These are phyloP conservation scores for Allophyes oxyacanthae DNA, from an alignment of 2,888 invertebrate genomes.

Conservation along the genomic window DNA sequence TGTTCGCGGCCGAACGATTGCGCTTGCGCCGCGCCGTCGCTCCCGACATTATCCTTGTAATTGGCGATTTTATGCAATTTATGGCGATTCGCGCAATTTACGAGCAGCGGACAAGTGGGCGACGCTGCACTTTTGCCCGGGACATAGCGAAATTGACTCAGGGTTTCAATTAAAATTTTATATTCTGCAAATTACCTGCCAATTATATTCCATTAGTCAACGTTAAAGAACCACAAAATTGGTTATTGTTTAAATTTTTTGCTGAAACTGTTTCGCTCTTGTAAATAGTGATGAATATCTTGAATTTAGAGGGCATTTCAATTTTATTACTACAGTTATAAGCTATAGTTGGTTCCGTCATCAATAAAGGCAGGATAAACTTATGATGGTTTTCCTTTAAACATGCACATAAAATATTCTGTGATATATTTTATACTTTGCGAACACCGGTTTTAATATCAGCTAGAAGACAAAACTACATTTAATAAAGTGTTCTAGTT, in stretches of 20 bases:
- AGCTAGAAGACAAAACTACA: too few species aligned
- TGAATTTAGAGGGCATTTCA: conserved; percentile 44
- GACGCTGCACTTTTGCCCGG: conserved; percentile 70
- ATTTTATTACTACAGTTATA: conserved; percentile 19
- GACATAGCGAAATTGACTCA: conserved; percentile 74
- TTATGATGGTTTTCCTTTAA: too few species aligned
- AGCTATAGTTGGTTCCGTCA: not conserved
- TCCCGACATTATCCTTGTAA: conserved; percentile 84
- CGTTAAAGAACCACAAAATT: conserved; percentile 66
- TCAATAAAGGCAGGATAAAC: too few species aligned
- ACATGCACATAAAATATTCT: too few species aligned
- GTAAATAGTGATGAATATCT: conserved; percentile 51
- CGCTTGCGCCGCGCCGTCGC: conserved; percentile 62
- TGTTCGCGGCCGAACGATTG: conserved; percentile 50
- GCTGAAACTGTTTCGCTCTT: conserved; percentile 39
- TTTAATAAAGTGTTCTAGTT: too few species aligned
- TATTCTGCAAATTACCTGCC: conserved; percentile 83
- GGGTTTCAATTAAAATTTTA: conserved; percentile 85
- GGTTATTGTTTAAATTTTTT: conserved; percentile 62
- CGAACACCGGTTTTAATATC: too few species aligned
- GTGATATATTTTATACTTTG: too few species aligned
- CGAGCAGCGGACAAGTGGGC: conserved; percentile 86
- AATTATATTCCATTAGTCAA: conserved; percentile 82
- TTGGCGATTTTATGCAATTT: conserved; percentile 87
- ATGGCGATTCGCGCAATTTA: conserved; percentile 86